Evolutionary conservation across 2,113 vertebrate species (phyloP).

Genomic region (Otocyon megalotis): DNA sequence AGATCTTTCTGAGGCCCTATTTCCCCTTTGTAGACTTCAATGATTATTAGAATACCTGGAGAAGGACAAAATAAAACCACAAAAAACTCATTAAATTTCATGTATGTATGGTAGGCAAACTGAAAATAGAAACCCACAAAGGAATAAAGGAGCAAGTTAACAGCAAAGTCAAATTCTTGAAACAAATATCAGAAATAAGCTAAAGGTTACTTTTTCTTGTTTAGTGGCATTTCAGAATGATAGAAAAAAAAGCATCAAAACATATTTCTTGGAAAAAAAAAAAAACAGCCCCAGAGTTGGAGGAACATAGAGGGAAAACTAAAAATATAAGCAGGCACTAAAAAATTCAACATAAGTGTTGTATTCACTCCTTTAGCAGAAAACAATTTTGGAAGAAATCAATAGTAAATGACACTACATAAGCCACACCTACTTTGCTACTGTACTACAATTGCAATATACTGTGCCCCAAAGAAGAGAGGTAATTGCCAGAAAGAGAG

Average conservation of each 20-base stretch:
- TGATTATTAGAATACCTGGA: not conserved
- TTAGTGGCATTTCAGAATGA: not conserved
- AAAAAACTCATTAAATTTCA: conserved; percentile 25
- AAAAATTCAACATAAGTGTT: not conserved
- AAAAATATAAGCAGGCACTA: not conserved
- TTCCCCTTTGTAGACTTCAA: not conserved
- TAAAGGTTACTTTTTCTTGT: not conserved
- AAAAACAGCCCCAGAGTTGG: not conserved
- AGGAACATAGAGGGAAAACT: not conserved
- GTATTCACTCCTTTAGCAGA: not conserved
- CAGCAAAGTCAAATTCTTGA: conserved; percentile 9
- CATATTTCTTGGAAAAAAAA: not conserved
- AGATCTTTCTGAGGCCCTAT: not conserved
- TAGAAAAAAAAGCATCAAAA: not conserved
- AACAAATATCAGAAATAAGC: not conserved
- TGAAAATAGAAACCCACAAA: conserved; percentile 49
- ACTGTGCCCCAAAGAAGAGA: not conserved
- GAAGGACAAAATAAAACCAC: not conserved
- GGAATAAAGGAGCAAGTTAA: not conserved
- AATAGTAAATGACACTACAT: not conserved
- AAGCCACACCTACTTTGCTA: not conserved
- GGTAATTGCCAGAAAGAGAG: not conserved
- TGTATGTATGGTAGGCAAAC: not conserved
- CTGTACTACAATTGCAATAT: not conserved
- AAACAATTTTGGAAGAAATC: conserved; percentile 17